Percentiles rank a stretch among this genome's conserved stretches.
Conservation (phyloP, 2,888 invertebrate genomes). For the Cantharis nigra region DNA sequence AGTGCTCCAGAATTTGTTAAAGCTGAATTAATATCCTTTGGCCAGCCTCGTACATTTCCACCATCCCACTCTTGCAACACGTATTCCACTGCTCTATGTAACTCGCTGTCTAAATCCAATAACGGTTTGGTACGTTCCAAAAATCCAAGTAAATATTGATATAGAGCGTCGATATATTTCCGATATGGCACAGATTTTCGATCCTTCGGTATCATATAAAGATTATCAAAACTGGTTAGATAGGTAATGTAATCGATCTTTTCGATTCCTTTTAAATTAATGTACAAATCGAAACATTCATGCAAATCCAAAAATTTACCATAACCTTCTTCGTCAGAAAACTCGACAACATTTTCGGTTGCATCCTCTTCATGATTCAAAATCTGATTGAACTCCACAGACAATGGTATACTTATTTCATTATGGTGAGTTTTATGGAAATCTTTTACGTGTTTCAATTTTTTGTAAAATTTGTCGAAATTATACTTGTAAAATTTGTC, state of each 20-base stretch:
- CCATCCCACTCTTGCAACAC: slow-evolving; percentile 87
- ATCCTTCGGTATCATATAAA: slow-evolving; percentile 93
- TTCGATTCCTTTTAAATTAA: slow-evolving; percentile 96
- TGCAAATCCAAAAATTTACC: slow-evolving; percentile 97
- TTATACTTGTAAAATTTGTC: background rate
- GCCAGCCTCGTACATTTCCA: slow-evolving; percentile 94
- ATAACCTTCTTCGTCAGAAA: slow-evolving; percentile 99
- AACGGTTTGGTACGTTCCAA: slow-evolving; percentile 84
- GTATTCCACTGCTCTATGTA: slow-evolving; percentile 77
- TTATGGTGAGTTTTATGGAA: slow-evolving; percentile 96
- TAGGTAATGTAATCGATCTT: slow-evolving; percentile 97
- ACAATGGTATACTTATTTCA: slow-evolving; percentile 95
- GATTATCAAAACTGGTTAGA: slow-evolving; percentile 89
- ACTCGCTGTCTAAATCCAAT: slow-evolving; percentile 77
- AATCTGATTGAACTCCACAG: slow-evolving; percentile 95
- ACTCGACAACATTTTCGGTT: slow-evolving; percentile 90
- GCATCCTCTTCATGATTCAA: slow-evolving; percentile 88
- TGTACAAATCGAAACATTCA: slow-evolving; percentile 92
- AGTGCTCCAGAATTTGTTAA: slow-evolving; percentile 94
- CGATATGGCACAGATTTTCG: slow-evolving; percentile 86
- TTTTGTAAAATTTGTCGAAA: slow-evolving; percentile 87
- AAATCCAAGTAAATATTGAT: slow-evolving; percentile 86
- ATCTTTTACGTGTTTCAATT: slow-evolving; percentile 93
- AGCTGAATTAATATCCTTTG: slow-evolving; percentile 93
- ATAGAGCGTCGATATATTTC: slow-evolving; percentile 81